Evolutionary conservation across 2,888 invertebrate genomes (phyloP), one percentile per base, ranked within the genome.

Genomic region (Hemaris fuciformis): DNA sequence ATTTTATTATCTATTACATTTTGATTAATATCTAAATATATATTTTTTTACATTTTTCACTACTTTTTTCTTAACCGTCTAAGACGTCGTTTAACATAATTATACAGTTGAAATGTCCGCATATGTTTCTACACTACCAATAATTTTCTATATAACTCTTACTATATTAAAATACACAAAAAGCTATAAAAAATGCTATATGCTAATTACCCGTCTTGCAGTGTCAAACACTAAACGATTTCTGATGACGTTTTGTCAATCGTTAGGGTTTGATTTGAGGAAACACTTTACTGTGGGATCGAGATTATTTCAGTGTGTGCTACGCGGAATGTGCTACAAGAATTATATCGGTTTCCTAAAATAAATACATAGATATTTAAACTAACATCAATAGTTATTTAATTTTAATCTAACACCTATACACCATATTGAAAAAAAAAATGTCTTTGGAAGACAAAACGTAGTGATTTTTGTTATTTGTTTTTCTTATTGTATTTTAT

Each of bases 131-230:
- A 25, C 25, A 15, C 53, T 53, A 53, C 53, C 31, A 53, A 53
- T 53, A 53, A 27, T 31, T 53, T 8, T 53, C 53, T 53, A 53
- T 8, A 25, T 27, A 48, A 48, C 23, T 13, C 23, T 27, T 27
- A 15, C 25, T 8, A 15, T 15, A 25, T 15, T 53, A 31, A 53
- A 53, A 18, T 53, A 53, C 53, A 53, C 53, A 53, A 31, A 31
- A 53, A 53, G 53, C 53, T 31, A 53, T 53, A 53, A 53, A 48
- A 53, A 53, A 38, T 38, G 15, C 53, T 31, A 53, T 53, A 18
- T 10, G 31, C 18, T 31, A 18, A 10, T 31, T 31, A 31, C 53
- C 53, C 53, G 53, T 53, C 18, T 15, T 15, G 27, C 25, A 27
- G 18, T 7, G 48, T 22, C 10, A 2, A 7, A 13, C 6, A 53